A percentile compares a stretch with the other conserved stretches of the same genome.
Conservation (phyloP, 2,797 vertebrate genomes). For the Myoxocephalus aenaeus region DNA sequence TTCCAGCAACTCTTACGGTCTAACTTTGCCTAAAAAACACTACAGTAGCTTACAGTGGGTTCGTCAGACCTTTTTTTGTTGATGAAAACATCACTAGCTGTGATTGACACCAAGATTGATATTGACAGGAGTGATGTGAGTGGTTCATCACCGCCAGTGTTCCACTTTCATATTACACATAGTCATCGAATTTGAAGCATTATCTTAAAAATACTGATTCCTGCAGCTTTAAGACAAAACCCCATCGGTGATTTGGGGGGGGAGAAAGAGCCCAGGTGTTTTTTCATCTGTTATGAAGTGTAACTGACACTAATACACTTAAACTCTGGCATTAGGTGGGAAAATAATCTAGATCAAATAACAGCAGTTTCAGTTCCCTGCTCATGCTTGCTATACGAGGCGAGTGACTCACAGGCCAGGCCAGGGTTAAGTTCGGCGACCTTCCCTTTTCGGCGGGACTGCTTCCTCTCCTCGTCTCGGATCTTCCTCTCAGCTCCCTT, state of each 20-base stretch:
- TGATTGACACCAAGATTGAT: too few relatives aligned
- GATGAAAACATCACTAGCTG: too few relatives aligned
- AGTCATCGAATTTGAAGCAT: not conserved
- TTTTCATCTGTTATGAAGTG: not conserved
- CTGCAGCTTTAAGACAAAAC: not conserved
- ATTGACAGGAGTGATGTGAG: not conserved
- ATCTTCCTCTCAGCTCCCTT: constrained; percentile 99
- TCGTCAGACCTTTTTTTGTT: too few relatives aligned
- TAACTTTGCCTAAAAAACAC: not conserved
- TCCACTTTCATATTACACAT: not conserved
- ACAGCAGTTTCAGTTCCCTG: not conserved
- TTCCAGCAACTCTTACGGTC: too few relatives aligned
- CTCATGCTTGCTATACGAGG: not conserved
- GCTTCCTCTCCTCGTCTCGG: constrained; percentile 97
- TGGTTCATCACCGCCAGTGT: not conserved
- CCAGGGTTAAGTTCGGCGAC: constrained; percentile 85
- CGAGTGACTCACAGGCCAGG: constrained; percentile 81
- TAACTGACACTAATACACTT: not conserved
- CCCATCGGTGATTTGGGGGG: too few relatives aligned
- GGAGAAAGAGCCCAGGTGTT: not conserved
- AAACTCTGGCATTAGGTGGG: not conserved
- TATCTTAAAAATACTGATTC: not conserved
- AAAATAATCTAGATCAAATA: not conserved
- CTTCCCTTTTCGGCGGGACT: constrained; percentile 98
- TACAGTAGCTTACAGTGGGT: too few relatives aligned